phyloP scores from a whole-genome alignment of 2,113 vertebrate genomes.

The Callipepla squamata region DNA sequence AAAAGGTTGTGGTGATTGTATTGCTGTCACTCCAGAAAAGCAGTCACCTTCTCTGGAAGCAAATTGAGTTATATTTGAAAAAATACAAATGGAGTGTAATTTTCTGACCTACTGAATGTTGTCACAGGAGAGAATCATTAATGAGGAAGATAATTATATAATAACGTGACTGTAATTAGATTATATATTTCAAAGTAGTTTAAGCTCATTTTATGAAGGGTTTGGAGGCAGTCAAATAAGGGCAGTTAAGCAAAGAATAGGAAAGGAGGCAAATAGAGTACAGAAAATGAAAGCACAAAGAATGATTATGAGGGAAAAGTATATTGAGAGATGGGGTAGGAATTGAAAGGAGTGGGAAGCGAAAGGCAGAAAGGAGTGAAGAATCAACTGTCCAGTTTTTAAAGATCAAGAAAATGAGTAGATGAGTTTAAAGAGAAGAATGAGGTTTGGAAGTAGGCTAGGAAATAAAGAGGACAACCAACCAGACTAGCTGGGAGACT shows the following conservation, averaged over 20 bases:
- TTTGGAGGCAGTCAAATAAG: not conserved
- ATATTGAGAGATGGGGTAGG: not conserved
- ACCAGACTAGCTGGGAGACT: not conserved
- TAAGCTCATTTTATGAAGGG: not conserved
- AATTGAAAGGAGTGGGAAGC: not conserved
- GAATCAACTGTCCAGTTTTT: not conserved
- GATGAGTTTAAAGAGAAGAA: not conserved
- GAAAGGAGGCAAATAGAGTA: not conserved
- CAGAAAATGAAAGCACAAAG: not conserved
- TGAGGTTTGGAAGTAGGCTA: not conserved
- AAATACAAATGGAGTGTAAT: not conserved
- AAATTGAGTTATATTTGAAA: not conserved
- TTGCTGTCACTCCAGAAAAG: not conserved
- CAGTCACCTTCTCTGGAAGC: not conserved
- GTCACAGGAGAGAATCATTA: not conserved
- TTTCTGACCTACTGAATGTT: not conserved
- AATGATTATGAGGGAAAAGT: not conserved
- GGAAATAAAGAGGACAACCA: not conserved
- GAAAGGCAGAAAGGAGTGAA: not conserved
- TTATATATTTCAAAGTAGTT: not conserved
- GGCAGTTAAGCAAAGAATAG: not conserved
- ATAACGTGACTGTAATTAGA: not conserved
- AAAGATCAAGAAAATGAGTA: not conserved
- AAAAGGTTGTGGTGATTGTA: not conserved
- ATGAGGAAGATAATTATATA: not conserved